Percentiles rank a stretch among this genome's conserved stretches.
Evolutionary conservation across 2,797 vertebrate species (phyloP).

Genomic region (Myotis findleyi): DNA sequence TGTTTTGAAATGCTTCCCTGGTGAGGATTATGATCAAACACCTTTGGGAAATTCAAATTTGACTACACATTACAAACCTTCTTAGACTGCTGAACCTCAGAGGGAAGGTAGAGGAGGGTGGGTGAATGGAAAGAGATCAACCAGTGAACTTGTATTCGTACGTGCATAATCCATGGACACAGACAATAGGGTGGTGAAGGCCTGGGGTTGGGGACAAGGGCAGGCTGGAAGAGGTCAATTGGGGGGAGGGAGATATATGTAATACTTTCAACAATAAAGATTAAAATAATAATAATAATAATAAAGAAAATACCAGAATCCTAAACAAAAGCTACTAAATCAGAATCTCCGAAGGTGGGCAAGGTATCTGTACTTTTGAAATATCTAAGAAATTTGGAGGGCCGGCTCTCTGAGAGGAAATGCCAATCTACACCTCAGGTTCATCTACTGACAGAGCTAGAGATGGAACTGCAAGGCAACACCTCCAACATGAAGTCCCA

Average conservation of each 20-base stretch:
- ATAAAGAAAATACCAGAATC: background rate
- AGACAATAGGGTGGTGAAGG: too few relatives aligned
- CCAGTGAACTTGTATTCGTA: too few relatives aligned
- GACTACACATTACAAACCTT: background rate
- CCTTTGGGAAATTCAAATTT: background rate
- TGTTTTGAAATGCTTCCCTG: background rate
- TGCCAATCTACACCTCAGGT: background rate
- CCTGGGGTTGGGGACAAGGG: too few relatives aligned
- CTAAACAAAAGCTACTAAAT: conserved; percentile 7
- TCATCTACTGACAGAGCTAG: background rate
- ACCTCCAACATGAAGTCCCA: background rate
- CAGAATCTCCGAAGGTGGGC: background rate
- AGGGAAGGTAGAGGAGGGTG: too few relatives aligned
- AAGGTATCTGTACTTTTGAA: background rate
- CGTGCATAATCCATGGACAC: too few relatives aligned
- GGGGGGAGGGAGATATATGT: too few relatives aligned
- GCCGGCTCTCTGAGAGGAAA: background rate
- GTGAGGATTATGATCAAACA: background rate
- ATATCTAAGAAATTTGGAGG: background rate
- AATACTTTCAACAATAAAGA: too few relatives aligned
- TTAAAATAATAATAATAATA: too few relatives aligned
- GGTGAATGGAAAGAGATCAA: too few relatives aligned
- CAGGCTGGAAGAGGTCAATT: too few relatives aligned
- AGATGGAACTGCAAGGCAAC: background rate
- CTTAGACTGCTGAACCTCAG: too few relatives aligned